A percentile compares a stretch with the other conserved stretches of the same genome.
Conservation (phyloP, 2,113 vertebrate genomes). For the Microcebus lehilahytsara region DNA sequence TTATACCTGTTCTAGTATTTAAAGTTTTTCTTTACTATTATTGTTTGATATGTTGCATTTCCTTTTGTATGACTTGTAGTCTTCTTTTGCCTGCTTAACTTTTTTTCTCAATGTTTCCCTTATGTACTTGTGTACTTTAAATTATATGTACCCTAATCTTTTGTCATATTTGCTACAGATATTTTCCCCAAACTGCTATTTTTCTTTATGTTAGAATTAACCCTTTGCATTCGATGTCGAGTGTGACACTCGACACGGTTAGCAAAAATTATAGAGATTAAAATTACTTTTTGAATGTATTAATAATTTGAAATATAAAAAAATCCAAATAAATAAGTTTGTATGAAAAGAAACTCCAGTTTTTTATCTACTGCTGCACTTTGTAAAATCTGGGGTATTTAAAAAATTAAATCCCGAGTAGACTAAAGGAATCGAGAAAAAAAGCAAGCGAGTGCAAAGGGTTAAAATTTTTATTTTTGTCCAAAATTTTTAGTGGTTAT, state of each 20-base stretch:
- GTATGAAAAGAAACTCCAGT: too few relatives aligned
- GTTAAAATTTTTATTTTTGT: not conserved
- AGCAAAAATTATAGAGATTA: too few relatives aligned
- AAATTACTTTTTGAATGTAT: too few relatives aligned
- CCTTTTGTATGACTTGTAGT: not conserved
- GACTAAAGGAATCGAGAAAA: too few relatives aligned
- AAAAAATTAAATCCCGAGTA: too few relatives aligned
- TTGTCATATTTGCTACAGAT: not conserved
- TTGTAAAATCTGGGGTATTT: too few relatives aligned
- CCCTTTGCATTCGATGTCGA: too few relatives aligned
- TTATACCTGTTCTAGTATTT: not conserved
- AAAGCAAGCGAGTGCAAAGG: too few relatives aligned
- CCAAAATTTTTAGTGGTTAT: conserved; percentile 33
- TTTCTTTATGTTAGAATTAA: conserved; percentile 23
- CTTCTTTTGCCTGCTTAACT: not conserved
- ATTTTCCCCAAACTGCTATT: not conserved
- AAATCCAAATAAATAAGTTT: too few relatives aligned
- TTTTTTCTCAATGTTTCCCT: not conserved
- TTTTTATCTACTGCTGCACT: too few relatives aligned
- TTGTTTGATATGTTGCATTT: not conserved
- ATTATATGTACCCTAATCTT: not conserved
- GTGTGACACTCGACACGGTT: too few relatives aligned
- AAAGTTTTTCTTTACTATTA: not conserved
- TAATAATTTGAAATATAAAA: too few relatives aligned
- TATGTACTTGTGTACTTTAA: not conserved